A percentile compares a stretch with the other conserved stretches of the same genome.
Evolutionary conservation across 2,797 vertebrate species (phyloP).

Genomic region (Sebastes elongatus): DNA sequence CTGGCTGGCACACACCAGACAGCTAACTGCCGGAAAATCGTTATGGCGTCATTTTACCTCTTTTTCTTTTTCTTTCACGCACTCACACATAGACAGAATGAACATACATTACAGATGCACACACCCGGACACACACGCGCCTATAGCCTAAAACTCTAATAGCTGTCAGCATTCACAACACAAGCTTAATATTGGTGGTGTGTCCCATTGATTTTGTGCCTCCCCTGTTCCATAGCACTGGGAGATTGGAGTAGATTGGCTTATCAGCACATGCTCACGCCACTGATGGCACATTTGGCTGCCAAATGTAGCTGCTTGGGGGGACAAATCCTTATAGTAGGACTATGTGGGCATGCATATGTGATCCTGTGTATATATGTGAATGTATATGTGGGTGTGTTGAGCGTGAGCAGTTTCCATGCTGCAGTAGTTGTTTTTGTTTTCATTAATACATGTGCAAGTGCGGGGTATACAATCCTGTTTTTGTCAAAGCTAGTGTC

Average conservation of each 20-base stretch:
- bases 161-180: slow-evolving; percentile 64
- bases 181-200: slow-evolving; percentile 66
- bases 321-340: slow-evolving; percentile 10
- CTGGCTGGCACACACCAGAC: slow-evolving; percentile 24
- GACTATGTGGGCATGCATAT: not conserved
- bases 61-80: not conserved
- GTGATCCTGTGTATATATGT: not conserved
- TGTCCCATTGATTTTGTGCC: slow-evolving; percentile 74
- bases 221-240: slow-evolving; percentile 44
- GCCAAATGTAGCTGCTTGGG: slow-evolving; percentile 25
- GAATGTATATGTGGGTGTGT: not conserved
- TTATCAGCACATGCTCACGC: slow-evolving; percentile 46
- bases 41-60: slow-evolving; percentile 25
- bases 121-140: not conserved
- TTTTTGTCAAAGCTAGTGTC: slow-evolving; percentile 16
- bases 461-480: not conserved
- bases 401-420: not conserved
- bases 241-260: slow-evolving; percentile 64
- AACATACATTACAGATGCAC: not conserved
- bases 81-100: not conserved
- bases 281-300: slow-evolving; percentile 51
- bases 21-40: slow-evolving; percentile 32
- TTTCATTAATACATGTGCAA: slow-evolving; percentile 2
- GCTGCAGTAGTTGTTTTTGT: not conserved
- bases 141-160: slow-evolving; percentile 43